Conservation (phyloP, 2,888 invertebrate species). For the Helleia helle region DNA sequence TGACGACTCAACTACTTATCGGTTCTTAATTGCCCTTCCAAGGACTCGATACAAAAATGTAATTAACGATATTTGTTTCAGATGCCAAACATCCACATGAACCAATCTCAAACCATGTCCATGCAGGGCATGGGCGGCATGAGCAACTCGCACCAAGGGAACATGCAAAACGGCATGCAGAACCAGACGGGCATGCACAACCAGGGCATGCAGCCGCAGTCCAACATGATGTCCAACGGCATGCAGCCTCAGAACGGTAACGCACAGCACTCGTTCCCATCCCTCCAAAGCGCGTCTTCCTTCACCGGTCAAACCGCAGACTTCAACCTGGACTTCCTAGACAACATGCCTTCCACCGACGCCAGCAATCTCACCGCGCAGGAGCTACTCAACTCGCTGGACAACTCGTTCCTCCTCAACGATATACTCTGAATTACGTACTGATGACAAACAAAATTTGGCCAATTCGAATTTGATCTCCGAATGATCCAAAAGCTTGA, state of each 20-base stretch:
- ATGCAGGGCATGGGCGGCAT: slow-evolving; percentile 55
- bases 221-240: slow-evolving; percentile 18
- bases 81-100: slow-evolving; percentile 81
- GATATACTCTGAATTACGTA: slow-evolving; percentile 76
- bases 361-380: slow-evolving; percentile 85
- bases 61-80: slow-evolving; percentile 36
- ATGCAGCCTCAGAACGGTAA: slow-evolving; percentile 19
- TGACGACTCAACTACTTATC: no score
- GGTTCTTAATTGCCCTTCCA: no score
- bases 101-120: slow-evolving; percentile 78
- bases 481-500: no score
- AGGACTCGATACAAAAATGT: no score
- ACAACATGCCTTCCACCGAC: slow-evolving; percentile 85
- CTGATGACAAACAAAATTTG: no score
- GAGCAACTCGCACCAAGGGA: slow-evolving; percentile 30
- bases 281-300: slow-evolving; percentile 51
- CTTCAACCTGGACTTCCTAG: slow-evolving; percentile 89
- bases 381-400: slow-evolving; percentile 87
- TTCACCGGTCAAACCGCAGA: slow-evolving; percentile 74
- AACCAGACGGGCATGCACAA: slow-evolving; percentile 35
- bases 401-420: slow-evolving; percentile 79
- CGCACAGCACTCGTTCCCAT: slow-evolving; percentile 37
- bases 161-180: slow-evolving; percentile 36
- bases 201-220: slow-evolving; percentile 30
- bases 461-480: no score